Percentiles rank a stretch among this genome's conserved stretches.
These are phyloP conservation scores for Urocynchramus pylzowi DNA, from an alignment of 2,113 vertebrate genomes.

Conservation along the genomic window DNA sequence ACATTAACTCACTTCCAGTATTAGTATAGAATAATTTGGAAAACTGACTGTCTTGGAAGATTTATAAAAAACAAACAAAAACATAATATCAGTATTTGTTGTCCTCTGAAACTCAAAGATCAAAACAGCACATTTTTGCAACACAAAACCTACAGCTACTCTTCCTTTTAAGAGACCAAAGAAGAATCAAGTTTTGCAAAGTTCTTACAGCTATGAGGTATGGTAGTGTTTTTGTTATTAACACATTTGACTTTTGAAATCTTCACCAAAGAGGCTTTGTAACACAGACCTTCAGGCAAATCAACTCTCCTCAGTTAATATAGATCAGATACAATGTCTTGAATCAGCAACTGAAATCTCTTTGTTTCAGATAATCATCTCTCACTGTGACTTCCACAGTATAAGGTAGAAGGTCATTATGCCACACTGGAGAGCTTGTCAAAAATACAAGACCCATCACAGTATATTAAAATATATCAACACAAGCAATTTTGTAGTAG, in stretches of 20 bases:
- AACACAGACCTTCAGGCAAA: background rate
- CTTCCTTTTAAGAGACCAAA: background rate
- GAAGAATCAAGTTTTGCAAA: background rate
- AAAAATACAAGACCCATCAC: background rate
- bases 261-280: background rate
- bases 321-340: background rate
- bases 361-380: background rate
- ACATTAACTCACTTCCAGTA: background rate
- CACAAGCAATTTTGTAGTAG: background rate
- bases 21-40: background rate
- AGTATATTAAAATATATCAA: background rate
- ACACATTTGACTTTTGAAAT: background rate
- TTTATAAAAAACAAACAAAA: background rate
- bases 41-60: background rate
- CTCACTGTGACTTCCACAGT: background rate
- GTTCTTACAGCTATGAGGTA: background rate
- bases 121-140: background rate
- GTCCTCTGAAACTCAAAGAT: background rate
- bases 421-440: background rate
- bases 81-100: background rate
- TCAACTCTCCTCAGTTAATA: background rate
- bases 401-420: background rate
- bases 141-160: background rate
- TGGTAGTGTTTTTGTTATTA: background rate
- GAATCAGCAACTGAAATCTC: background rate